phyloP scores from a whole-genome alignment of 2,888 invertebrate species.

The Andrena bicolor region DNA sequence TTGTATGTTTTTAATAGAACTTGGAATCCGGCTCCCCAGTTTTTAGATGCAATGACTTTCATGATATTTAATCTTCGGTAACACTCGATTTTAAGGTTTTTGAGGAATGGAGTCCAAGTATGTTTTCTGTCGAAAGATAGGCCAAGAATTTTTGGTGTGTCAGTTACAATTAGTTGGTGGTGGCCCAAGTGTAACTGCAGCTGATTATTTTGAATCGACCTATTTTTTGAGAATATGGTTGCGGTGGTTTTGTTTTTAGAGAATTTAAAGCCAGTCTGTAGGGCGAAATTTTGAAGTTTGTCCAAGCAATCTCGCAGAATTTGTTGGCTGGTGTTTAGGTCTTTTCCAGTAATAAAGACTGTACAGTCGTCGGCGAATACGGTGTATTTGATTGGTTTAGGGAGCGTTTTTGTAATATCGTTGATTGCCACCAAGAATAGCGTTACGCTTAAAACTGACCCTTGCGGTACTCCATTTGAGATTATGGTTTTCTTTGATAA shows the following conservation, averaged over 20 bases:
- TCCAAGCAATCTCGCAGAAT: not conserved
- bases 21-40: not conserved
- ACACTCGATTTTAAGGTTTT: not conserved
- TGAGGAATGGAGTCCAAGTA: not conserved
- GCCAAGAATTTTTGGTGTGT: not conserved
- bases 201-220: not conserved
- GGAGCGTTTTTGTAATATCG: not conserved
- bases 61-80: not conserved
- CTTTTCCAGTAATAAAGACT: not conserved
- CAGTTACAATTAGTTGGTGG: not conserved
- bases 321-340: not conserved
- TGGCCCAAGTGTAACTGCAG: not conserved
- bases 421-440: not conserved
- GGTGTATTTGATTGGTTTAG: not conserved
- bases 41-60: not conserved
- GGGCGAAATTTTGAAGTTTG: not conserved
- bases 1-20: not conserved
- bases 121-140: not conserved
- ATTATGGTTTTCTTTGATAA: not conserved
- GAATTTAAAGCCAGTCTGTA: not conserved
- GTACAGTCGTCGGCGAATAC: not conserved
- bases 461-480: not conserved
- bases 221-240: not conserved
- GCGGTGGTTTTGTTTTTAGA: not conserved
- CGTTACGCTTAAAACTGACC: not conserved